phyloP scores from a whole-genome alignment of 2,797 vertebrate genomes.

The Harpagifer antarcticus region DNA sequence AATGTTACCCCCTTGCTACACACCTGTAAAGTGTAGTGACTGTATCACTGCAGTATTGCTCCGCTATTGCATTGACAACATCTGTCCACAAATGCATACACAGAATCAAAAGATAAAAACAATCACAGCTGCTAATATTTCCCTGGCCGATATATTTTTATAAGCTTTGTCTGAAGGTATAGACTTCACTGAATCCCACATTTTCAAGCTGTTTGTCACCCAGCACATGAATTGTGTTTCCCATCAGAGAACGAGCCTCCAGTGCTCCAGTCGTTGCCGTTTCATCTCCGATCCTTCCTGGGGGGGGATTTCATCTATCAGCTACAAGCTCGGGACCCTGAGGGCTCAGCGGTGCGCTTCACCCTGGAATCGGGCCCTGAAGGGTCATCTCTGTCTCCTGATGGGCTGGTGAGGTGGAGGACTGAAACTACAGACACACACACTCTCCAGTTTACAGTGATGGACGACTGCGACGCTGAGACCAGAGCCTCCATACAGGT shows the following conservation, averaged over 20 bases:
- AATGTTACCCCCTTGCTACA: no score
- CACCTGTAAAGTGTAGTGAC: no score
- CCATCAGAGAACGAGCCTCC: slow-evolving; percentile 89
- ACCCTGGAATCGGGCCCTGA: slow-evolving; percentile 86
- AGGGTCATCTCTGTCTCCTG: slow-evolving; percentile 86
- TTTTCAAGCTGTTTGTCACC: not conserved
- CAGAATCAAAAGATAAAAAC: no score
- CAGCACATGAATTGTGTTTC: not conserved
- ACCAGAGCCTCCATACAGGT: slow-evolving; percentile 85
- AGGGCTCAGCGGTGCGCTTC: slow-evolving; percentile 88
- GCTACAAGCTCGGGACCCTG: slow-evolving; percentile 88
- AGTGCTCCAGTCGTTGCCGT: slow-evolving; percentile 78
- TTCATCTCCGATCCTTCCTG: slow-evolving; percentile 84
- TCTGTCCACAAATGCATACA: no score
- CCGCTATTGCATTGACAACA: no score
- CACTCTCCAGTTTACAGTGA: slow-evolving; percentile 83
- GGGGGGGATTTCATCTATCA: slow-evolving; percentile 91
- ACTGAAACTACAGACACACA: slow-evolving; percentile 63
- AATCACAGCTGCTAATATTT: not conserved
- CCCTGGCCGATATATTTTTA: not conserved
- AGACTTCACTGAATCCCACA: no score
- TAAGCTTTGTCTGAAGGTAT: not conserved
- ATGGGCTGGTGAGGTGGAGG: slow-evolving; percentile 91
- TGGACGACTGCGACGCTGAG: slow-evolving; percentile 88
- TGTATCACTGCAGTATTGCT: no score